Evolutionary conservation across 30 jellyfish, hydroid and myxozoan species (phyloP).

Genomic region (Euphysa ruthae): DNA sequence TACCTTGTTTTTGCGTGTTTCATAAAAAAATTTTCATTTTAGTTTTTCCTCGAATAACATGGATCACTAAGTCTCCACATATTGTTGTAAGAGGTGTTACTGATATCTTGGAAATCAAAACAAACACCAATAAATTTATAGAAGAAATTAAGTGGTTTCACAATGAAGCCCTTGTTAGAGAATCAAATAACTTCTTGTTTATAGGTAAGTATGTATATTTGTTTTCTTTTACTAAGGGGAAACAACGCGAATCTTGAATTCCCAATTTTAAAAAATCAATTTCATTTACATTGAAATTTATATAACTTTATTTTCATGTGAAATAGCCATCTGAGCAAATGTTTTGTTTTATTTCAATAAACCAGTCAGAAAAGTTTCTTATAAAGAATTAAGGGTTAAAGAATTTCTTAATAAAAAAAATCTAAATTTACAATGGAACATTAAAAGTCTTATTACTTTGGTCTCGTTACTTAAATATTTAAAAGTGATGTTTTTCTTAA

Average conservation of each 20-base stretch:
- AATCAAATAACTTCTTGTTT: not conserved
- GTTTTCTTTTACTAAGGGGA: too few relatives aligned
- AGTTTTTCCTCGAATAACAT: slow-evolving; percentile 35
- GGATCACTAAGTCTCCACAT: slow-evolving; percentile 38
- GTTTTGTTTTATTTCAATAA: too few relatives aligned
- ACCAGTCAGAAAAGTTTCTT: too few relatives aligned
- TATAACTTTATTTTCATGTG: not conserved
- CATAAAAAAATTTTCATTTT: not conserved
- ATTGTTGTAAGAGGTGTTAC: slow-evolving; percentile 16
- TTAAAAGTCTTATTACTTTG: too few relatives aligned
- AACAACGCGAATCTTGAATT: not conserved
- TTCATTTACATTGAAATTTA: not conserved
- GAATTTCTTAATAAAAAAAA: too few relatives aligned
- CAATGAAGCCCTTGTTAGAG: not conserved
- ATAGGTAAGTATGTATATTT: slow-evolving; percentile 24
- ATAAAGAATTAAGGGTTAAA: too few relatives aligned
- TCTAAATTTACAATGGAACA: too few relatives aligned
- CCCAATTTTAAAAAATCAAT: not conserved
- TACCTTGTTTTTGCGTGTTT: not conserved
- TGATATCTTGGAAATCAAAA: slow-evolving; percentile 24
- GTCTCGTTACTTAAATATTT: too few relatives aligned
- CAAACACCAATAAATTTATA: slow-evolving; percentile 5
- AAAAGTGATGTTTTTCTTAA: too few relatives aligned
- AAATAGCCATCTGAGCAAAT: too few relatives aligned
- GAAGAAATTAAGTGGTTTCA: slow-evolving; percentile 16